These are phyloP conservation scores for Trachelus tabidus DNA, from an alignment of 2,888 invertebrate species.

Conservation along the genomic window DNA sequence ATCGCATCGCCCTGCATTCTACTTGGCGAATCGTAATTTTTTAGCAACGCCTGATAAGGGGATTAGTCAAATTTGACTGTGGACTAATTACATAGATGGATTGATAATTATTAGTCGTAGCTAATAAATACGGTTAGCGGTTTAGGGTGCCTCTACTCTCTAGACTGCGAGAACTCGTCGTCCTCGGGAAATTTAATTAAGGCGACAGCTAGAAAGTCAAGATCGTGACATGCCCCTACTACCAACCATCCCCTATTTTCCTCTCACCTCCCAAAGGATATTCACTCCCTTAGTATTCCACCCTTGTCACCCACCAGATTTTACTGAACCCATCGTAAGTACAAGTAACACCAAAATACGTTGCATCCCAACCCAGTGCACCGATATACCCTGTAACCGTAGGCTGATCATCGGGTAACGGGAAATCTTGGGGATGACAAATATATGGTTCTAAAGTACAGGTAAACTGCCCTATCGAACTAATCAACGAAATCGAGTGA, in stretches of 20 bases:
- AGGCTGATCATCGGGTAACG: neutral
- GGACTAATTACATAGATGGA: neutral
- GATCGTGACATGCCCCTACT: conserved; percentile 25
- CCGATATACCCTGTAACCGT: neutral
- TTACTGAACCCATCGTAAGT: neutral
- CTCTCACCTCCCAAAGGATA: conserved; percentile 9
- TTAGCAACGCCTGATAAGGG: neutral
- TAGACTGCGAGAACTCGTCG: neutral
- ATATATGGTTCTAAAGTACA: neutral
- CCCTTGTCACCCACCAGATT: conserved; percentile 1
- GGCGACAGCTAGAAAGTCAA: conserved; percentile 47
- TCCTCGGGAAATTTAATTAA: conserved; percentile 20
- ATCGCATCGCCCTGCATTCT: neutral
- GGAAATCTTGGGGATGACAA: neutral
- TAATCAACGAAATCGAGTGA: neutral
- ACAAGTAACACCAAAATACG: neutral
- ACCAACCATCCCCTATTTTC: neutral
- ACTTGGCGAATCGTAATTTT: neutral
- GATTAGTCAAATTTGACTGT: neutral
- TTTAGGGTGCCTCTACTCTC: neutral
- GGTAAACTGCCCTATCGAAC: neutral
- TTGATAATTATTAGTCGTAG: neutral
- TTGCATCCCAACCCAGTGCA: neutral
- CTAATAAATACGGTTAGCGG: neutral
- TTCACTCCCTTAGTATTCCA: conserved; percentile 10